These are phyloP conservation scores for Heliconius cydno DNA, from an alignment of 2,888 invertebrate species.

Conservation along the genomic window DNA sequence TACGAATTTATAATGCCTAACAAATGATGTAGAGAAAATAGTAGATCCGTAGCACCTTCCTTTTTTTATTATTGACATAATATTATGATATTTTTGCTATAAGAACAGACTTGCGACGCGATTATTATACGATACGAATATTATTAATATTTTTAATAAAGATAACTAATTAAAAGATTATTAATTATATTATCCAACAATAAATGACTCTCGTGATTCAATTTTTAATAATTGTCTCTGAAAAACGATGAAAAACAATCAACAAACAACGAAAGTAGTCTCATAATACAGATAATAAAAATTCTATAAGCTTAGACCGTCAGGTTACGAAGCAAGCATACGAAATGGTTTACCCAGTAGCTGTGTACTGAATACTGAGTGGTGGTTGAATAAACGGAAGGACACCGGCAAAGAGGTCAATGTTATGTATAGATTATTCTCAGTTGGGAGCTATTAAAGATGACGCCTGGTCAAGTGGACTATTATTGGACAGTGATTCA, in stretches of 20 bases:
- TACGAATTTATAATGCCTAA: no score
- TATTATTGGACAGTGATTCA: conserved; percentile 7
- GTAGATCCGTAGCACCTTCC: no score
- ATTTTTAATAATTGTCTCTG: background rate
- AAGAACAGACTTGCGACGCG: background rate
- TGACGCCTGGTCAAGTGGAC: conserved; percentile 29
- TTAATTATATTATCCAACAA: background rate
- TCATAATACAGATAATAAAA: conserved; percentile 21
- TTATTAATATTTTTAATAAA: background rate
- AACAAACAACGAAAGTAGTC: conserved; percentile 17
- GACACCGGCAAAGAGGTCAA: conserved; percentile 55
- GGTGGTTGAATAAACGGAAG: conserved; percentile 56
- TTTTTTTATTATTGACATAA: no score
- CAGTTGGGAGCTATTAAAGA: conserved; percentile 37
- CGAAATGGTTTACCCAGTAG: conserved; percentile 51
- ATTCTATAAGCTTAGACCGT: conserved; percentile 26
- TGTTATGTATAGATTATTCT: conserved; percentile 47
- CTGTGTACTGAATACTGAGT: conserved; percentile 52
- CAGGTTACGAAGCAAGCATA: conserved; percentile 35
- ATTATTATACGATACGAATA: no score
- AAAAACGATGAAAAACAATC: background rate
- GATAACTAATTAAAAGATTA: background rate
- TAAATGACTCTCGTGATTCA: background rate
- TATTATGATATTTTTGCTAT: no score
- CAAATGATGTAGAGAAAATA: no score